Base-by-base conservation (phyloP, 2,797 vertebrate genomes). In the Echeneis naucrates region DNA sequence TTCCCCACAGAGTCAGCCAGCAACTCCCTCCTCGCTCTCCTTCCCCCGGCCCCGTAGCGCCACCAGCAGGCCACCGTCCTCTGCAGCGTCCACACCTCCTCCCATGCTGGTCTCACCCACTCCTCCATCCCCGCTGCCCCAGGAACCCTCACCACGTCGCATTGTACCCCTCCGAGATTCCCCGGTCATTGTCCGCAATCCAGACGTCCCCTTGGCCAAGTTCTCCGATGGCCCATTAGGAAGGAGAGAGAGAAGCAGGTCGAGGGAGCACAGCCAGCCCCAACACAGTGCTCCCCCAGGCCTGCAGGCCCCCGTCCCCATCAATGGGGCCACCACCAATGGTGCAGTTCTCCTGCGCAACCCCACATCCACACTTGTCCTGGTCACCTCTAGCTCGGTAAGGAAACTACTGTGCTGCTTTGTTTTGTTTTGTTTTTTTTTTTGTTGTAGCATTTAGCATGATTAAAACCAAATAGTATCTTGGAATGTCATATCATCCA, bases 161-260 rank as follows among this genome's bases (percentile, higher is more conserved):
- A 95, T 96, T 0, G 95, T 96, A 4, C 95, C 93, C 10, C 94
- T 96, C 42, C 94, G 97, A 0, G 97, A 97, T 80, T 98, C 97
- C 0, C 96, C 97, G 0, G 96, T 98, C 75, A 98, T 98, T 3
- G 97, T 98, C 8, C 94, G 96, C 14, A 98, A 97, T 87, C 97
- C 97, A 0, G 97, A 98, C 0, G 96, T 98, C 53, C 97, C 96
- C 0, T 75, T 95, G 79, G 92, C 95, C 77, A 92, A 94, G 83
- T 86, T 95, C 87, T 90, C 93, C 0, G 61, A 95, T 24, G 85
- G 95, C 62, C 90, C 94, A 3, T 52, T 93, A 59, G 85, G 82
- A 30, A 78, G 93, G 80, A 83, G 94, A 72, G 87, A 91, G 55
- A 77, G 91, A 72, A 81, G 84, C 68, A 84, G 88, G 72, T 92